Base-by-base conservation (phyloP, 2,888 invertebrate species). In the Linyphia triangularis region DNA sequence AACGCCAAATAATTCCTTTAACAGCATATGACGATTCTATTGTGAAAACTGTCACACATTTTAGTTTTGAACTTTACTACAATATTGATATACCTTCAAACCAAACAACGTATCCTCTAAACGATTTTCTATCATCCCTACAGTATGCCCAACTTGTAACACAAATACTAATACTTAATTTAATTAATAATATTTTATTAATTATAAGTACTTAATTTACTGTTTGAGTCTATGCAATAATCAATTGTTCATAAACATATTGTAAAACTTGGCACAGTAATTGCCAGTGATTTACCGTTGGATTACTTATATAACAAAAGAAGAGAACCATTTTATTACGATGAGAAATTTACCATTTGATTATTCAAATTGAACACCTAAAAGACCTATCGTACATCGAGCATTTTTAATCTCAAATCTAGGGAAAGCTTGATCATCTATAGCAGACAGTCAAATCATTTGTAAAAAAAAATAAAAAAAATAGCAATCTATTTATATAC, bases 11-110 rank as follows among this genome's bases (percentile, higher is more conserved):
- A 3, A 70, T 13, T 33, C 10, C 70, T 13, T 33, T 70, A 0
- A 70, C 70, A 0, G 70, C 16, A 30, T 70, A 13, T 2, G 70
- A 70, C n/a, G 70, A 3, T n/a, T 70, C 70, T 33, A 70, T 70
- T 3, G 33, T 70, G 9, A 33, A 70, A 13, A 70, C n/a, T 9
- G 70, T n/a, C 26, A 70, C 37, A 70, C 37, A 70, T 40, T 70
- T 70, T 33, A 30, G 70, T 33, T 33, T 70, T 10, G 7, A 7
- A 37, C 30, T 30, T 33, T 40, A 4, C 70, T 33, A 70, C 26
- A n/a, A 33, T 1, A 70, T 33, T 33, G 70, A 33, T 5, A 40
- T n/a, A n/a, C 22, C 16, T 1, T 24, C 70, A 22, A 70, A 1
- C 2, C 16, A 70, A 70, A 33, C n/a, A 10, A 70, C 37, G 16